Evolutionary conservation across 2,888 invertebrate species (phyloP).

Genomic region (Brachyptera risi): DNA sequence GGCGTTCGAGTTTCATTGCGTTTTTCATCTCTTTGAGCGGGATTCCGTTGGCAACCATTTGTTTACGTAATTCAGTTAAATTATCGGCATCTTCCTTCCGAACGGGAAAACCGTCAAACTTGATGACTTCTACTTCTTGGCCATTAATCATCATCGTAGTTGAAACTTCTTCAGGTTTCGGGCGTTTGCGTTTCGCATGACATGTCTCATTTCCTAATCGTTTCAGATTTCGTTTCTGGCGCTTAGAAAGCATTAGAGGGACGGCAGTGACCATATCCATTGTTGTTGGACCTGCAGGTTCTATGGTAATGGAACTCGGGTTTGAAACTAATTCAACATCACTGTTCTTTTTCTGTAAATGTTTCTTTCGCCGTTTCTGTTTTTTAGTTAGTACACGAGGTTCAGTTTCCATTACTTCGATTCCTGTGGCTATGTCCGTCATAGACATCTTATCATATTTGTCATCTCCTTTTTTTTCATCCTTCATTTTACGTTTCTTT

Average conservation of each 20-base stretch:
- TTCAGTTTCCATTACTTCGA: background rate
- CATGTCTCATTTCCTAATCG: background rate
- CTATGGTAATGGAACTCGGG: no score
- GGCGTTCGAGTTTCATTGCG: constrained; percentile 63
- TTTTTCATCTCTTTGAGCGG: constrained; percentile 62
- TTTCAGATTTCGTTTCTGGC: constrained; percentile 15
- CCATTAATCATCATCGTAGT: constrained; percentile 60
- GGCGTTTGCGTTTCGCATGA: constrained; percentile 38
- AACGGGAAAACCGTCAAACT: constrained; percentile 68
- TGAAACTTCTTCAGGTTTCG: constrained; percentile 46
- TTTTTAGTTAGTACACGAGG: constrained; percentile 3
- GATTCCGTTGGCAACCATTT: constrained; percentile 60
- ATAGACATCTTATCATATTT: constrained; percentile 7
- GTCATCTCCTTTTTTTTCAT: constrained; percentile 1
- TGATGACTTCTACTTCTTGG: constrained; percentile 55
- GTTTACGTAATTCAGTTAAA: constrained; percentile 55
- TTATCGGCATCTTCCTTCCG: constrained; percentile 66
- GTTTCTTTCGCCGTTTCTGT: constrained; percentile 36
- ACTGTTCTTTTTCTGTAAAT: constrained; percentile 26
- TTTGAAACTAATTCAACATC: background rate
- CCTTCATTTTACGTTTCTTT: constrained; percentile 13
- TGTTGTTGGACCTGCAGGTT: constrained; percentile 27
- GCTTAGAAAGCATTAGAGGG: constrained; percentile 23
- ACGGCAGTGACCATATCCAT: no score
- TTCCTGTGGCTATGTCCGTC: background rate